Base-by-base conservation (phyloP, 2,113 vertebrate species). In the Trogon melanurus region DNA sequence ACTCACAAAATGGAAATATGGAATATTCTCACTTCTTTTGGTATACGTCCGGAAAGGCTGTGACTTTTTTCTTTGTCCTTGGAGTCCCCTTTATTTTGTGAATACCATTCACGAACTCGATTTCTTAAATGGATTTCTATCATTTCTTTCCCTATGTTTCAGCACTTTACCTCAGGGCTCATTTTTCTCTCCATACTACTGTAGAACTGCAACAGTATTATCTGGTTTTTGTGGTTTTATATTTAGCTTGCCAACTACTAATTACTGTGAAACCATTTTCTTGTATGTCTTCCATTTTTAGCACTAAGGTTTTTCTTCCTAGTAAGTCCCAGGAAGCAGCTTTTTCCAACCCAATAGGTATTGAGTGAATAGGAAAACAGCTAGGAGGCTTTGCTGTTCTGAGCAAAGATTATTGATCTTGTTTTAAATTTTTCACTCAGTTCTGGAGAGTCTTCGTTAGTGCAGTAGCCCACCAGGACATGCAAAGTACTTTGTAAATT, bases 61-160 rank as follows among this genome's bases (percentile, higher is more conserved):
- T 65, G 60, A 57, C 5, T 23, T 85, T 67, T 54, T 93, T 11
- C 16, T 88, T 84, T 85, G 41, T 41, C 69, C n/a, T 61, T 73
- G 22, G 30, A 78, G 47, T 88, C 36, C 6, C 8, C 12, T 89
- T 48, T 62, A 53, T 76, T 91, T 85, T 79, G 21, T 34, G 41
- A 87, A 65, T 36, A 73, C 23, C 10, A 23, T 76, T 84, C 36
- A 66, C 17, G 53, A 32, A 75, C 53, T 67, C 78, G 51, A 10
- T 80, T 92, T 94, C 69, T 90, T 73, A 80, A 80, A 83, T 76
- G 29, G 20, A 82, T 90, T 95, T 76, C 36, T 17, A 10, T 73
- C 69, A 76, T 62, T 66, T 41, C 50, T 83, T 93, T 70, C 51
- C 18, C 30, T 83, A 9, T 58, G 32, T 86, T 94, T 92, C 60